phyloP scores from a whole-genome alignment of 2,113 vertebrate species.

The Pluvialis apricaria region DNA sequence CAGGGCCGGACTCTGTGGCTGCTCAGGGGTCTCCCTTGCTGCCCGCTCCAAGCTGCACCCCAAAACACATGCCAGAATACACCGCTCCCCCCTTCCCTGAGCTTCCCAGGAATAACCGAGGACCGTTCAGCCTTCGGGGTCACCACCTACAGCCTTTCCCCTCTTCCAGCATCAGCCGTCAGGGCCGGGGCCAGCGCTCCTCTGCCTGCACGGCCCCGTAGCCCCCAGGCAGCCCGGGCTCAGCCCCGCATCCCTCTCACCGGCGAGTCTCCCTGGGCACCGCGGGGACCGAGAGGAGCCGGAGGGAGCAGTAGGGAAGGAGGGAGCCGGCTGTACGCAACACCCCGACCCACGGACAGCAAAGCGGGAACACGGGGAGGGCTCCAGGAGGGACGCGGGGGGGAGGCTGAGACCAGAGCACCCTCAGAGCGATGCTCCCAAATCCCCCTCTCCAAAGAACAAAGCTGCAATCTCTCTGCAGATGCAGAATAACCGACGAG shows the following conservation, averaged over 20 bases:
- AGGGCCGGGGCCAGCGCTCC: accelerated
- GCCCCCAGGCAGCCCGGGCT: not conserved
- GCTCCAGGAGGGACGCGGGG: accelerated
- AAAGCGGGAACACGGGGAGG: not conserved
- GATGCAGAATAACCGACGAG: not conserved
- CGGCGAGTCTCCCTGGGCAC: accelerated
- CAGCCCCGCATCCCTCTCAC: accelerated
- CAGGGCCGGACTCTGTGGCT: not conserved
- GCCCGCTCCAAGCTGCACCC: not conserved
- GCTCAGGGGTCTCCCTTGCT: accelerated
- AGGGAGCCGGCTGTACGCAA: not conserved
- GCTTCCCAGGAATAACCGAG: not conserved
- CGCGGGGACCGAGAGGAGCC: accelerated
- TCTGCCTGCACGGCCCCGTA: accelerated
- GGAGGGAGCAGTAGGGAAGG: not conserved
- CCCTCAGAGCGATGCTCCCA: not conserved
- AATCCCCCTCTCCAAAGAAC: not conserved
- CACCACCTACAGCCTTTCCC: not conserved
- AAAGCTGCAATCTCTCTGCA: conserved; percentile 20
- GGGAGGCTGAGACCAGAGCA: not conserved
- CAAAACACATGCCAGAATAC: accelerated
- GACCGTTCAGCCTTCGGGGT: accelerated
- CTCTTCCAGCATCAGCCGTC: accelerated
- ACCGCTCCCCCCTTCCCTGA: not conserved
- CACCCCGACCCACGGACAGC: not conserved